Evolutionary conservation across 1,140 invertebrate genomes (phyloP).

Genomic region (Anoplophora glabripennis): DNA sequence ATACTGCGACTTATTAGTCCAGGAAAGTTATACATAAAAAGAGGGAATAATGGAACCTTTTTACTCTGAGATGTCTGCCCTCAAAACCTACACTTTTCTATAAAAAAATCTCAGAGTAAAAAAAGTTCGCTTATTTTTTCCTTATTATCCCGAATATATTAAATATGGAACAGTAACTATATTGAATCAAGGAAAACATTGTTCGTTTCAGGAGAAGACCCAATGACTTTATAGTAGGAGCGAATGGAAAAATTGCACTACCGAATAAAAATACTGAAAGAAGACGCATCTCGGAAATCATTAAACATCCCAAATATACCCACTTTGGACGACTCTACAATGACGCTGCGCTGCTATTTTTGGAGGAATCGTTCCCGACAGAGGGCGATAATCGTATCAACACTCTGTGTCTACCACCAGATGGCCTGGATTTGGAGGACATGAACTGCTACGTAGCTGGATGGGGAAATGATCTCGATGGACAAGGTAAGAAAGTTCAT

Average conservation of each 20-base stretch:
- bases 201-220: constrained; percentile 15
- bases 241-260: constrained; percentile 72
- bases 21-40: too few species aligned
- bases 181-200: not conserved
- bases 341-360: constrained; percentile 59
- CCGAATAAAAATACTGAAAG: constrained; percentile 63
- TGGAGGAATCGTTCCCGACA: constrained; percentile 49
- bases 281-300: constrained; percentile 52
- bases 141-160: too few species aligned
- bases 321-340: constrained; percentile 52
- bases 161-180: too few species aligned
- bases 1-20: too few species aligned
- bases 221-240: constrained; percentile 56
- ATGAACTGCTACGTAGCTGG: constrained; percentile 71
- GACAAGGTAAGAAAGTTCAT: not conserved
- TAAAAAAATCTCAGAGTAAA: constrained; percentile 44
- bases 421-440: constrained; percentile 40
- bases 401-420: constrained; percentile 42
- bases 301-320: constrained; percentile 55
- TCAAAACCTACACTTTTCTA: too few species aligned
- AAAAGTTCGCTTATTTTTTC: too few species aligned
- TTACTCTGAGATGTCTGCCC: too few species aligned
- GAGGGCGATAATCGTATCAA: constrained; percentile 51
- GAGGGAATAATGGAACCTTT: too few species aligned
- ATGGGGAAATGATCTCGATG: constrained; percentile 66